Base-by-base conservation (phyloP, 92 coral and sea anemone species). In the Pocillopora meandrina region DNA sequence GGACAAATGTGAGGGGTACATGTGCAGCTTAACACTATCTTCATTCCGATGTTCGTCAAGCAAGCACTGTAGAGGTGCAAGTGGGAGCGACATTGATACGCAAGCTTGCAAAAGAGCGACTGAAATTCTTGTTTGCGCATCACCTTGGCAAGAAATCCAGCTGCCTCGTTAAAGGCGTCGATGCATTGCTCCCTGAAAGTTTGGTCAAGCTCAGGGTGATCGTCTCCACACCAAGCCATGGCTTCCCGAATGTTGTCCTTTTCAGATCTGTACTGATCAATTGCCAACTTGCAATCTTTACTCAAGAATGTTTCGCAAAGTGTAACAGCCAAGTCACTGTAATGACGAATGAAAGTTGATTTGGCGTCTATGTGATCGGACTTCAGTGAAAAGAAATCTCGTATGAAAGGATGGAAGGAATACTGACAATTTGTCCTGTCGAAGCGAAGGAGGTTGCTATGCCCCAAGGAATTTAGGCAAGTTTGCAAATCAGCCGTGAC, bases 171-270 rank as follows among this genome's bases (percentile, higher is more conserved):
- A 65, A 88, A 81, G 71, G 87, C 66, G 62, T 87, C 83, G 59
- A 92, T 82, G 66, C 75, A 76, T 2, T 42, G 23, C 60, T 47
- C 16, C 72, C 84, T 86, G n/a, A 68, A n/a, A 9, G 65, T 57
- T 21, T 16, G 73, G 31, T 73, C 85, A 35, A 69, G 62, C 19
- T 64, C 83, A 12, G 52, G 65, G 23, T 79, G 70, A n/a, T 66
- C 84, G 36, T 73, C 93, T 13, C 79, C 71, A 57, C 92, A 91
- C 92, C 90, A 89, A 0, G 74, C n/a, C 58, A 84, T 72, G 16
- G 90, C 72, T 81, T 92, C 87, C 65, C 68, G 85, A 63, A 92
- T 82, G 84, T 87, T 92, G 10, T 75, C 84, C 23, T 78, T 89
- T 70, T 92, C 93, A 9, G 61, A 42, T 23, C 74, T 82, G 88